phyloP scores from a whole-genome alignment of 2,888 invertebrate genomes.

The Disparrhopalites patrizii region DNA sequence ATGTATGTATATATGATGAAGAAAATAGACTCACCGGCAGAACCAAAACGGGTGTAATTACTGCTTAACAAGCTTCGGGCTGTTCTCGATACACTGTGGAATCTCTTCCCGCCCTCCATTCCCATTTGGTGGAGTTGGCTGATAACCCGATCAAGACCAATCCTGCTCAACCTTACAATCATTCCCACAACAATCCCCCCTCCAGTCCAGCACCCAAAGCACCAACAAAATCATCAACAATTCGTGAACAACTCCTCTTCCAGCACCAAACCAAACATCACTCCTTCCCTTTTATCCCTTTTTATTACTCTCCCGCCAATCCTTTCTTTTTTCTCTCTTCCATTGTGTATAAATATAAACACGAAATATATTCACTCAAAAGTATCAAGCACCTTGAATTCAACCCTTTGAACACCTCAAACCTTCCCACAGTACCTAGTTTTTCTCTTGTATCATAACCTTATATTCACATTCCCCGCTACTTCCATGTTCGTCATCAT shows the following conservation, averaged over 20 bases:
- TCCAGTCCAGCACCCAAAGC: not conserved
- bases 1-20: too few relatives aligned
- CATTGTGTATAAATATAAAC: too few relatives aligned
- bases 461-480: too few relatives aligned
- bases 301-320: not conserved
- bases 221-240: not conserved
- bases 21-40: not conserved
- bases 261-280: not conserved
- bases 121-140: constrained; percentile 3
- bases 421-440: too few relatives aligned
- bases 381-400: too few relatives aligned
- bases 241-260: not conserved
- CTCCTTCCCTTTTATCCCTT: not conserved
- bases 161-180: not conserved
- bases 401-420: too few relatives aligned
- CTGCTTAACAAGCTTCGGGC: not conserved
- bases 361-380: too few relatives aligned
- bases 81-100: not conserved
- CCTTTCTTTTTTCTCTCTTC: too few relatives aligned
- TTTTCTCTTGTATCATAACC: too few relatives aligned
- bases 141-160: too few relatives aligned
- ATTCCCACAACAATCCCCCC: not conserved
- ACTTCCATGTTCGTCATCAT: too few relatives aligned
- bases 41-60: not conserved
- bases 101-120: constrained; percentile 12